Base-by-base conservation (phyloP, 2,113 vertebrate species). In the Lonchura striata region DNA sequence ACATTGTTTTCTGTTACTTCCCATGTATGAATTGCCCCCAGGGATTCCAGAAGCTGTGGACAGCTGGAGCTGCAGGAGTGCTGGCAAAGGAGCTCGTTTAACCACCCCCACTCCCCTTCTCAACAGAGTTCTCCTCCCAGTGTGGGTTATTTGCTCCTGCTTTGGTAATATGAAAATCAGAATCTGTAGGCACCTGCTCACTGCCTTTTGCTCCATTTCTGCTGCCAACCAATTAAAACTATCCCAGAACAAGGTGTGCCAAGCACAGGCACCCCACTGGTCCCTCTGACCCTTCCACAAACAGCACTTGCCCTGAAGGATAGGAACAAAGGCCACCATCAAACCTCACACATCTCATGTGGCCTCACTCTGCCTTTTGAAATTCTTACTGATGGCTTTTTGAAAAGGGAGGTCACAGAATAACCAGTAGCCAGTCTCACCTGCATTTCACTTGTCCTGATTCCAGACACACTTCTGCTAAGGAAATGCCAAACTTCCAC, bases 101-200 rank as follows among this genome's bases (percentile, higher is more conserved):
- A n/a, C 15, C 7, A 5, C 11, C 7, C 8, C 54, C 24, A 11
- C 39, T n/a, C 33, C 7, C 39, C 50, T 85, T n/a, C 54, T 54
- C 46, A 30, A 46, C 31, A 35, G 41, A 76, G 17, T 84, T 41
- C 44, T 82, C 63, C 64, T 83, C 88, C 41, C 60, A 25, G 21
- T 11, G 8, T 61, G 77, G 37, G 18, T 75, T 84, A 46, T 69
- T 76, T 86, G 61, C 66, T 72, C 25, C 65, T 85, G 31, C 35
- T 9, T 49, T 68, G 61, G 74, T 27, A 49, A 53, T 41, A 63
- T 10, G 41, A 65, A 88, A 69, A 69, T 35, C 47, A 59, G 50
- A 74, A 75, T 72, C 54, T 63, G 41, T 9, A 90, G 91, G 92
- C 83, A 84, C 54, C 77, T 84, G 60, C 60, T 93, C n/a, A 6